phyloP scores from a whole-genome alignment of 2,797 vertebrate species.

The Alosa sapidissima region DNA sequence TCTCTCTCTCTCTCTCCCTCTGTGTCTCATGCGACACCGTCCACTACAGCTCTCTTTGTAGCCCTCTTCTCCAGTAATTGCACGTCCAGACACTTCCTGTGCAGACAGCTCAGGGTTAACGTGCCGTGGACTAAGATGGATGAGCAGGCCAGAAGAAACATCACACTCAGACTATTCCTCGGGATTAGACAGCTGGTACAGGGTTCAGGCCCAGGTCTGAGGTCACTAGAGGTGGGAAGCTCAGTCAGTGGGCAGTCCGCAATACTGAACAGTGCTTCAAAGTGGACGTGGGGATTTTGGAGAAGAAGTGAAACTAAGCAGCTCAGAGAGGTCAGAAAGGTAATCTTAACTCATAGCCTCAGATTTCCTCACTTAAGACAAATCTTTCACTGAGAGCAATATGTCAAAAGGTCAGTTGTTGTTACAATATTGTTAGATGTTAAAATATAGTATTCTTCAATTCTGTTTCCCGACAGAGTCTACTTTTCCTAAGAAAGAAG shows the following conservation, averaged over 20 bases:
- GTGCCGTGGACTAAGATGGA: conserved; percentile 38
- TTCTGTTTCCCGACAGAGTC: background rate
- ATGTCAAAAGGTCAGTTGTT: background rate
- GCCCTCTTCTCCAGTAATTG: conserved; percentile 36
- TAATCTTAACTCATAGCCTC: background rate
- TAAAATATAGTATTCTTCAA: too few species aligned
- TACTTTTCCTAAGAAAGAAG: background rate
- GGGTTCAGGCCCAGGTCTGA: conserved; percentile 28
- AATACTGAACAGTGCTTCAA: background rate
- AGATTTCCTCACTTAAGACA: background rate
- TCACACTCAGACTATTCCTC: conserved; percentile 33
- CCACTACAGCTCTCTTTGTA: conserved; percentile 2
- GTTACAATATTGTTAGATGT: background rate
- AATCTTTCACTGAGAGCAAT: background rate
- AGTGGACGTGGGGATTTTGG: background rate
- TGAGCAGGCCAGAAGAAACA: conserved; percentile 32
- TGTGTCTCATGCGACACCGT: background rate
- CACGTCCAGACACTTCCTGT: conserved; percentile 14
- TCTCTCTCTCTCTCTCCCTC: background rate
- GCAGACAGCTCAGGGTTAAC: conserved; percentile 29
- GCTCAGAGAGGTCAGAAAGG: background rate
- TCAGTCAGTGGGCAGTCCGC: background rate
- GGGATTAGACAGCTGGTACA: conserved; percentile 42
- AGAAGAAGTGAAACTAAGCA: background rate
- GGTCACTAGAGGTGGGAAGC: conserved; percentile 20